phyloP scores from a whole-genome alignment of 2,113 vertebrate species.

The Noctilio leporinus region DNA sequence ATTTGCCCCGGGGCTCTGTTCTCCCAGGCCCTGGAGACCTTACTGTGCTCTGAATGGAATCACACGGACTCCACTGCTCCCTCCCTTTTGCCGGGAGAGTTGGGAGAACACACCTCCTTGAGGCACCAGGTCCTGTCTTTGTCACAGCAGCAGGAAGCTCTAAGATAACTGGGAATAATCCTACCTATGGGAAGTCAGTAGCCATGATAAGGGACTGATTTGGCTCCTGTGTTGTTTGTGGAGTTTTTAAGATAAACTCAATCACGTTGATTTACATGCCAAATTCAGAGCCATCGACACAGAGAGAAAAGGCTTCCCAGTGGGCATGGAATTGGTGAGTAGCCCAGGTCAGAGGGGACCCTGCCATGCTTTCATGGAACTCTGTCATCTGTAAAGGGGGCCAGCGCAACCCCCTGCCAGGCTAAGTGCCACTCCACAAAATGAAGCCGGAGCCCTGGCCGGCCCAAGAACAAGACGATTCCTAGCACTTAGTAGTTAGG shows the following conservation, averaged over 20 bases:
- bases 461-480: conserved; percentile 61
- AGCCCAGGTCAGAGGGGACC: neutral
- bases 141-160: conserved; percentile 7
- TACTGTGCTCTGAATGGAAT: neutral
- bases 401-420: neutral
- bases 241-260: neutral
- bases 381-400: conserved; percentile 13
- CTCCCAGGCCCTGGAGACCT: neutral
- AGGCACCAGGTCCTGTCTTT: neutral
- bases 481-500: conserved; percentile 55
- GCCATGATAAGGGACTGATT: conserved; percentile 26
- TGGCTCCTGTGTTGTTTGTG: neutral
- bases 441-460: conserved; percentile 60
- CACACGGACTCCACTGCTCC: neutral
- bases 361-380: neutral
- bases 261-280: neutral
- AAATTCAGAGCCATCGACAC: neutral
- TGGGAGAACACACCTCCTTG: neutral
- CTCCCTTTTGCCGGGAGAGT: neutral
- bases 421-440: conserved; percentile 42
- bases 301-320: neutral
- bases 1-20: neutral
- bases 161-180: conserved; percentile 42
- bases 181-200: conserved; percentile 2
- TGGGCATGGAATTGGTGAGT: neutral